phyloP scores from a whole-genome alignment of 1,140 invertebrate species.

The Lepidostoma basale region DNA sequence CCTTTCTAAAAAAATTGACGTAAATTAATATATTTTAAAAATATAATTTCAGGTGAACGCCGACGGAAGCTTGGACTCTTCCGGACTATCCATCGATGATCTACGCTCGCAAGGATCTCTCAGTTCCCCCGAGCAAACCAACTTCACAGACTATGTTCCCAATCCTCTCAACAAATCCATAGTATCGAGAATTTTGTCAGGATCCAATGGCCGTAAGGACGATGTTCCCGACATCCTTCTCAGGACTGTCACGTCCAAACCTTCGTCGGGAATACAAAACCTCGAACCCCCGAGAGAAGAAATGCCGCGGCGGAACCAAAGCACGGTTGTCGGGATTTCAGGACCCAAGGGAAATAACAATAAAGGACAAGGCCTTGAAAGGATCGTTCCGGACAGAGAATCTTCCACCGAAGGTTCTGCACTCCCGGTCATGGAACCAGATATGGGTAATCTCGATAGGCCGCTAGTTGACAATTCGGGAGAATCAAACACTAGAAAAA shows the following conservation, averaged over 20 bases:
- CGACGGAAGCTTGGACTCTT: constrained; percentile 54
- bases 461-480: constrained; percentile 58
- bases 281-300: constrained; percentile 23
- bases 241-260: constrained; percentile 70
- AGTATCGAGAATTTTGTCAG: constrained; percentile 79
- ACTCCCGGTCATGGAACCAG: constrained; percentile 57
- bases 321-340: constrained; percentile 54
- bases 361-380: constrained; percentile 52
- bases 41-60: constrained; percentile 52
- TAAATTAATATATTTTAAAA: too few species aligned
- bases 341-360: constrained; percentile 49
- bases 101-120: constrained; percentile 40
- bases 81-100: constrained; percentile 52
- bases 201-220: constrained; percentile 79
- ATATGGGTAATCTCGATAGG: constrained; percentile 62
- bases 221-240: constrained; percentile 77
- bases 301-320: constrained; percentile 52
- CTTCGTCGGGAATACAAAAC: constrained; percentile 48
- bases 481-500: constrained; percentile 59
- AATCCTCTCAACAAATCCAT: constrained; percentile 69
- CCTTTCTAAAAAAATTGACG: too few species aligned
- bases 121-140: constrained; percentile 55
- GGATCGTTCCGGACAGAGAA: constrained; percentile 54
- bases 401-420: constrained; percentile 57
- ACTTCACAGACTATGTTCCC: constrained; percentile 68